phyloP scores from a whole-genome alignment of 1,140 invertebrate genomes.

The Triops longicaudatus region DNA sequence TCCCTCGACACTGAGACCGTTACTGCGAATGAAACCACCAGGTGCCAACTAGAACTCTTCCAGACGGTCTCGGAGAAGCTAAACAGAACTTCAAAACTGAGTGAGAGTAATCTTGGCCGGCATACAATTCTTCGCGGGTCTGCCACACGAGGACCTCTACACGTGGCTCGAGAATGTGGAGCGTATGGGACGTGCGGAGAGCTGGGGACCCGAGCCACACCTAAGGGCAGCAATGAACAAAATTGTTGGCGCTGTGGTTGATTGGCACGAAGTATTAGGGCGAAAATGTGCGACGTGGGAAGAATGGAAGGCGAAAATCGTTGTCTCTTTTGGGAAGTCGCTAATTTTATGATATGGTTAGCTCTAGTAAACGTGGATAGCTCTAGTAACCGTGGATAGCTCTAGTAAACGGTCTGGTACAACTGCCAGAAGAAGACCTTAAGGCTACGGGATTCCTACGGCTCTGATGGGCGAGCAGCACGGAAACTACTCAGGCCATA shows the following conservation, averaged over 20 bases:
- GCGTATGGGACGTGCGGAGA: constrained; percentile 9
- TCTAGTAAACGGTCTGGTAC: too few species aligned
- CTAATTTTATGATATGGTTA: too few species aligned
- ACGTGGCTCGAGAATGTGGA: constrained; percentile 17
- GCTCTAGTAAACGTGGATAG: too few species aligned
- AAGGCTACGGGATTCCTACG: too few species aligned
- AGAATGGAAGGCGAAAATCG: neutral
- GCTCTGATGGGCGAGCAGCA: too few species aligned
- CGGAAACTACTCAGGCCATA: too few species aligned
- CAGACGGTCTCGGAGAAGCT: constrained; percentile 38
- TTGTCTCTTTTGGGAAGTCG: neutral
- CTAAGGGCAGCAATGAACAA: constrained; percentile 18
- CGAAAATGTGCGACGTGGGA: neutral
- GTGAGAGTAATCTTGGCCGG: neutral
- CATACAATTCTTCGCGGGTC: constrained; percentile 9
- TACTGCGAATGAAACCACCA: constrained; percentile 32
- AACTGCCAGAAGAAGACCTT: too few species aligned
- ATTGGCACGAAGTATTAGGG: constrained; percentile 22
- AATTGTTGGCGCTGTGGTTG: constrained; percentile 1
- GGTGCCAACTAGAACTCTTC: constrained; percentile 39
- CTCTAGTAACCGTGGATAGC: too few species aligned
- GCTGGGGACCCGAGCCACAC: neutral
- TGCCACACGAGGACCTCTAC: neutral
- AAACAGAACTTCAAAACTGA: neutral
- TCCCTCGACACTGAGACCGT: too few species aligned